Percentiles rank a stretch among this genome's conserved stretches.
phyloP scores from a whole-genome alignment of 2,888 invertebrate genomes.

The Bugula neritina region DNA sequence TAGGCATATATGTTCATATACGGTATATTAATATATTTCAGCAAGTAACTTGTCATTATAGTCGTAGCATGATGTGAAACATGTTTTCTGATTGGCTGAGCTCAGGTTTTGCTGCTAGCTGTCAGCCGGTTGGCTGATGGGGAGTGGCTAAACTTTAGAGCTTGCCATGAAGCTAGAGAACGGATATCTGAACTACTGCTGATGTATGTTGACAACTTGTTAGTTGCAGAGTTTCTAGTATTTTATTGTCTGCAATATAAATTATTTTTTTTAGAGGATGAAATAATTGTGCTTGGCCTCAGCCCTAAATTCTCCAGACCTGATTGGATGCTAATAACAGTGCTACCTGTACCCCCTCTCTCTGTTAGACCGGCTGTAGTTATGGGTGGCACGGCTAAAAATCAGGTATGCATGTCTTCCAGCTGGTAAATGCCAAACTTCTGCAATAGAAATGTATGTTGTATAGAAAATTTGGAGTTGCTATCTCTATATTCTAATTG shows the following conservation, averaged over 20 bases:
- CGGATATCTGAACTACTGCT: constrained; percentile 24
- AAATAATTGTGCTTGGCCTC: constrained; percentile 87
- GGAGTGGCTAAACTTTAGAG: background rate
- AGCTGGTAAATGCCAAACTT: too few species aligned
- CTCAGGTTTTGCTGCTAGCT: background rate
- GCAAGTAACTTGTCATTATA: too few species aligned
- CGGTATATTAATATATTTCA: too few species aligned
- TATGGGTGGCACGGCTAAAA: constrained; percentile 97
- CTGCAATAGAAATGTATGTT: too few species aligned
- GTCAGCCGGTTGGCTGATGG: background rate
- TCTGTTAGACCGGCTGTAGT: constrained; percentile 95
- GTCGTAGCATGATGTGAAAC: too few species aligned
- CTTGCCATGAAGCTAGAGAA: background rate
- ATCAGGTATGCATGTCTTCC: too few species aligned
- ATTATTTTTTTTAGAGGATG: constrained; percentile 67
- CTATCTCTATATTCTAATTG: background rate
- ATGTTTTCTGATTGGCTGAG: background rate
- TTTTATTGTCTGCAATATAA: too few species aligned
- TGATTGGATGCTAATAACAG: constrained; percentile 99
- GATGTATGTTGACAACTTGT: too few species aligned
- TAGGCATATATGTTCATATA: too few species aligned
- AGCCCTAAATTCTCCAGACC: constrained; percentile 89
- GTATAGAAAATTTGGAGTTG: too few species aligned
- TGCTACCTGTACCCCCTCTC: constrained; percentile 91
- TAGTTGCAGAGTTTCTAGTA: too few species aligned